Evolutionary conservation across 2,888 invertebrate species (phyloP), one percentile per base, ranked within the genome.

Genomic region (Lymantria monacha): DNA sequence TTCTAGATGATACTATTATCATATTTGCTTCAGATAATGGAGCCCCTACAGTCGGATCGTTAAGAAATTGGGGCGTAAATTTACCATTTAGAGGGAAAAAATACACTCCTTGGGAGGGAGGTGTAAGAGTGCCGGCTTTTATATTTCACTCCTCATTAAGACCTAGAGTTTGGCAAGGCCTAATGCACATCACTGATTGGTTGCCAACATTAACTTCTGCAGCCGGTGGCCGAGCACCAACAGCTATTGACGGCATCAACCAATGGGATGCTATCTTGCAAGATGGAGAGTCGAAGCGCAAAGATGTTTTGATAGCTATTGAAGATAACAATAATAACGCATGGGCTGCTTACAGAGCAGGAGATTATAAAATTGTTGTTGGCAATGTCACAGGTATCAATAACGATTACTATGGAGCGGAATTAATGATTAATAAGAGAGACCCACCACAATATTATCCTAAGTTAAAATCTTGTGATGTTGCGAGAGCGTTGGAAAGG

Each of bases 11-110:
- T 74, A 96, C 97, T 0, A 93, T 99, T 22, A 93, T 99, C 41
- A 79, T 98, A 2, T 98, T 98, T 75, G 94, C 96, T 59, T 96
- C 97, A 8, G 98, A 98, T 76, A 98, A 98, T 74, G 97, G 97
- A 0, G 96, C 95, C 0, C 96, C 96, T 0, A 95, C 96, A 0
- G 91, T 93, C 42, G 97, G 97, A 0, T 76, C 93, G 42, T 94
- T 95, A 69, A 88, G 92, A 45, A 98, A 97, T 77, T 93, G 93
- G 60, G 96, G 95, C 0, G 95, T 96, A 3, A 96, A 96, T 79
- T 94, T 94, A 85, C 96, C 96, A 3, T 89, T 96, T 0, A 92
- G 95, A 75, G 96, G 96, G 13, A 96, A 95, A 78, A 98, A 98
- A 83, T 91, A 93, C 63, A 94, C 96, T 0, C 91, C 96, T 0